Conservation (phyloP, 2,113 vertebrate species). For the Crocuta crocuta region DNA sequence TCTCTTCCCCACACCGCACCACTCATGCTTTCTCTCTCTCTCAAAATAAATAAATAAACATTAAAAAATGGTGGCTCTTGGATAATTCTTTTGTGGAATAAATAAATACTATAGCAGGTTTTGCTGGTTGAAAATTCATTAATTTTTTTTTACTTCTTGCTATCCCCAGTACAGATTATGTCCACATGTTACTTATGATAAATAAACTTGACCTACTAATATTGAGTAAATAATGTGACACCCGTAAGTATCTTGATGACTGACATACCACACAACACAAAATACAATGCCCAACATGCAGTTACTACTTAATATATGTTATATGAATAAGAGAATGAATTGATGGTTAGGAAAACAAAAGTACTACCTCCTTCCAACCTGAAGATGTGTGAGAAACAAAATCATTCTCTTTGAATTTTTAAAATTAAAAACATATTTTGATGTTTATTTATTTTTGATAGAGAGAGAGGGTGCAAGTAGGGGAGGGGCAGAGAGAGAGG, state of each 20-base stretch:
- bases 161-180: not conserved
- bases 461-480: no score
- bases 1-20: no score
- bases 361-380: not conserved
- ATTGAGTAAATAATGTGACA: not conserved
- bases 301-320: not conserved
- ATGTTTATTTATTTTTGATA: no score
- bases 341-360: not conserved
- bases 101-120: not conserved
- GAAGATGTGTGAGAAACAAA: not conserved
- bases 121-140: not conserved
- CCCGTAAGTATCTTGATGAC: not conserved
- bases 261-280: not conserved
- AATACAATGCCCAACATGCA: no score
- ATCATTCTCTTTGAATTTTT: not conserved
- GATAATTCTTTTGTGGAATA: not conserved
- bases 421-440: no score
- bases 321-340: not conserved
- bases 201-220: not conserved
- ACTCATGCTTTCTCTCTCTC: no score
- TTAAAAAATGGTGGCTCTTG: not conserved
- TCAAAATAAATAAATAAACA: no score
- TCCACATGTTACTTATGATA: not conserved
- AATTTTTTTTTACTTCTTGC: not conserved
- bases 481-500: no score